phyloP scores from a whole-genome alignment of 2,888 invertebrate species.

The Listrodromus nycthemerus region DNA sequence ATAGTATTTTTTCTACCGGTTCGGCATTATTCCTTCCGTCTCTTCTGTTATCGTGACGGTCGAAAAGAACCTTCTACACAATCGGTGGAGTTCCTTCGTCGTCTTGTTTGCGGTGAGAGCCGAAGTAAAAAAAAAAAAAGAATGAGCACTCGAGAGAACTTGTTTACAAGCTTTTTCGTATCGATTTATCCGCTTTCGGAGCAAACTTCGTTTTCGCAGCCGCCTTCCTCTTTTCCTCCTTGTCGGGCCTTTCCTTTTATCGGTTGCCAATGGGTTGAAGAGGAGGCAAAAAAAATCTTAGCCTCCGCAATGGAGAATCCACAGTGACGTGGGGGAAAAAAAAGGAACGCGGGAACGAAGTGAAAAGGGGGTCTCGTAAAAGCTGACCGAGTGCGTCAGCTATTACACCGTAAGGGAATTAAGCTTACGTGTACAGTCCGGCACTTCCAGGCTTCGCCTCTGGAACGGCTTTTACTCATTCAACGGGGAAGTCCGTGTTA shows the following conservation, averaged over 20 bases:
- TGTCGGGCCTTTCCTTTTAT: neutral
- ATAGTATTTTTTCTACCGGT: neutral
- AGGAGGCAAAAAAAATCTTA: conserved; percentile 18
- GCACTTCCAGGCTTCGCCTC: conserved; percentile 47
- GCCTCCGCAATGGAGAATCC: conserved; percentile 27
- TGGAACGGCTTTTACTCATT: conserved; percentile 31
- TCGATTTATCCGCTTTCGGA: conserved; percentile 9
- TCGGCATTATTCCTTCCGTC: neutral
- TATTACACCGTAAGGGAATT: conserved; percentile 49
- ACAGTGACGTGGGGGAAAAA: conserved; percentile 1
- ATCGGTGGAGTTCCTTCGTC: neutral
- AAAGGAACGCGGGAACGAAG: conserved; percentile 23
- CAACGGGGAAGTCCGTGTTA: conserved; percentile 8
- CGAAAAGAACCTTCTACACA: neutral
- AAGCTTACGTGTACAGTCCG: conserved; percentile 35
- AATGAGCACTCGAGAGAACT: neutral
- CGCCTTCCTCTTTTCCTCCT: neutral
- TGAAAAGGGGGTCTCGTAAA: conserved; percentile 15
- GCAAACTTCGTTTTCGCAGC: neutral
- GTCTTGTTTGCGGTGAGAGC: neutral
- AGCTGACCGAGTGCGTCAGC: conserved; percentile 61
- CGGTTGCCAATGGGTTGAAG: neutral
- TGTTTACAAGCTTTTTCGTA: neutral
- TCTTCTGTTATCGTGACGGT: neutral
- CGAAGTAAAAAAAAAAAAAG: neutral